Base-by-base conservation (phyloP, 2,113 vertebrate genomes). In the Nettapus auritus region DNA sequence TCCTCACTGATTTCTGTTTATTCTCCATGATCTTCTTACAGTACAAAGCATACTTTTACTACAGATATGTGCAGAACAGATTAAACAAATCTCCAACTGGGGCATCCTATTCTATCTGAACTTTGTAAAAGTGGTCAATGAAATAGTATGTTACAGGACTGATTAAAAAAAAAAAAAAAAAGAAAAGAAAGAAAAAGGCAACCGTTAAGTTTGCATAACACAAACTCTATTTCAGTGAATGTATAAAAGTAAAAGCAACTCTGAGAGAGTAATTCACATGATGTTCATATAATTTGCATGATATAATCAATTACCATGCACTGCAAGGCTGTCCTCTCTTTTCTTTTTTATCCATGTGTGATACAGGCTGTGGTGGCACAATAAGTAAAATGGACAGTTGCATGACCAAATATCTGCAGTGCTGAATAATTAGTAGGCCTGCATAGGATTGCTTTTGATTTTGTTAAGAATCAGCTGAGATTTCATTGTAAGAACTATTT, bases 301-400 rank as follows among this genome's bases (percentile, higher is more conserved):
- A 69, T 57, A 31, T 31, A 77, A 89, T 90, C 90, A 91, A 94
- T 94, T 94, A 81, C 29, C 76, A 25, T 93, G 44, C 48, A 60
- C 74, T 87, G 33, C 36, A 93, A 96, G 88, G 78, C 25, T 64
- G 62, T 36, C 28, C 38, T 95, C 60, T 93, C 76, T 90, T 97
- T 84, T 69, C 6, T 44, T 83, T 95, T 89, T 56, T 53, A 60
- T 14, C 29, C 25, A 86, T 38, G 21, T 91, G 77, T 91, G 40
- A 82, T 92, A 92, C 57, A 81, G 68, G 67, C 52, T 93, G 81
- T 92, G 74, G 92, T 75, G 94, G n/a, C 28, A 57, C 9, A 29
- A 31, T 44, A 60, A 67, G 68, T 48, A 96, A 89, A 92, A 91
- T 17, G 29, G 73, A 68, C 9, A 9, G 17, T 6, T 94, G 64